Conservation (phyloP, 2,113 vertebrate species). For the Peromyscus californicus region DNA sequence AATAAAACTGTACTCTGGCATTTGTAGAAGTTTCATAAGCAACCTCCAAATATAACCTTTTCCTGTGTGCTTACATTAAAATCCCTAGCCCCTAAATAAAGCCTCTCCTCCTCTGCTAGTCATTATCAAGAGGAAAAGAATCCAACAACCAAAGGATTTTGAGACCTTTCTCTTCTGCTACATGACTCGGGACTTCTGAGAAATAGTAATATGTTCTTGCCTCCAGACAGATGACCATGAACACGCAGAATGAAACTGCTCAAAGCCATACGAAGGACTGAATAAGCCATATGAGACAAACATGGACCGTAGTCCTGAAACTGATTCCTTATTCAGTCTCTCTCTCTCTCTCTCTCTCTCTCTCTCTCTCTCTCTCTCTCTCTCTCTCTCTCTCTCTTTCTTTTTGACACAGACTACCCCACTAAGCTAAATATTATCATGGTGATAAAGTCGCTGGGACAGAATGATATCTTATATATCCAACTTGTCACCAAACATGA, state of each 20-base stretch:
- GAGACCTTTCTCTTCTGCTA: background rate
- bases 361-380: background rate
- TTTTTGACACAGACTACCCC: background rate
- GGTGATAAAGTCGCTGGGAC: background rate
- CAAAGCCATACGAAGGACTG: background rate
- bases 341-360: background rate
- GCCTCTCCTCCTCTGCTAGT: background rate
- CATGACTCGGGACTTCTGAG: background rate
- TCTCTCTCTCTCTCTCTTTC: background rate
- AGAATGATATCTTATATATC: background rate
- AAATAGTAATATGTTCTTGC: background rate
- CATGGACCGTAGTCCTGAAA: background rate
- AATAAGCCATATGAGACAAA: background rate
- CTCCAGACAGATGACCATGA: background rate
- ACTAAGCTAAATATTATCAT: background rate
- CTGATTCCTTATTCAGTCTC: background rate
- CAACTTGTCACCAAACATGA: background rate
- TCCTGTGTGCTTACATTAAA: background rate
- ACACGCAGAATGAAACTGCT: background rate
- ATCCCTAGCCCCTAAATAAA: background rate
- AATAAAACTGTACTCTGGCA: background rate
- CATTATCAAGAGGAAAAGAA: background rate
- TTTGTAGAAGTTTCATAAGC: background rate
- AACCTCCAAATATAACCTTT: background rate
- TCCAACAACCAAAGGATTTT: background rate